Evolutionary conservation across 2,113 vertebrate species (phyloP), one percentile per base, ranked within the genome.

Genomic region (Larimichthys polyactis): DNA sequence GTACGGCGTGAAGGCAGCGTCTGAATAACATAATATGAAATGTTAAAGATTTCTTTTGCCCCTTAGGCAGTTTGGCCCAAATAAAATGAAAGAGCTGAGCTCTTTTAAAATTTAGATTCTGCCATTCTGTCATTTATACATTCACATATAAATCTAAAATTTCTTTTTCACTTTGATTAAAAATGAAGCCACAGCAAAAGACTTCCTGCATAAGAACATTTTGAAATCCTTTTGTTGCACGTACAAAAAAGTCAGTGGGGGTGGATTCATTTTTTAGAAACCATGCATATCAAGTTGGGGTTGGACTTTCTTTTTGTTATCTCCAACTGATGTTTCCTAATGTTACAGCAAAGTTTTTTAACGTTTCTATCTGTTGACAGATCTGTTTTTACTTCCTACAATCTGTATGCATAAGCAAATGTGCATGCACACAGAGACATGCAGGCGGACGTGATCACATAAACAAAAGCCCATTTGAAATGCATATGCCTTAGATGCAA

Each of bases 151-250:
- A 88, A 87, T 85, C 73, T 55, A 63, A 74, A 77, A 90, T 86
- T 4, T 87, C 62, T 70, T 55, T 83, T 78, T 84, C 52, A 14
- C 82, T 89, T 86, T 90, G 74, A 90, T 91, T 89, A 91, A 93
- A 92, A 84, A 88, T 92, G 69, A 76, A 91, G 71, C 2, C 32
- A 75, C 2, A 36, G 64, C 51, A 71, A 79, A 78, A 86, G 60
- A 84, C 73, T 12, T 72, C 67, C 67, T 75, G 54, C 78, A 64
- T 54, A n/a, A 77, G 68, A 81, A 79, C 85, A 89, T 92, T 83
- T 48, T 78, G 54, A 72, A 91, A 89, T 89, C 71, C 75, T 91
- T 92, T 89, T 93, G 89, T 88, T 82, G 75, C 71, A 79, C 24
- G 71, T 46, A 75, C 65, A 70, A 79, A 81, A 40, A 86, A 70